phyloP scores from a whole-genome alignment of 2,113 vertebrate species.

The Pontoporia blainvillei region DNA sequence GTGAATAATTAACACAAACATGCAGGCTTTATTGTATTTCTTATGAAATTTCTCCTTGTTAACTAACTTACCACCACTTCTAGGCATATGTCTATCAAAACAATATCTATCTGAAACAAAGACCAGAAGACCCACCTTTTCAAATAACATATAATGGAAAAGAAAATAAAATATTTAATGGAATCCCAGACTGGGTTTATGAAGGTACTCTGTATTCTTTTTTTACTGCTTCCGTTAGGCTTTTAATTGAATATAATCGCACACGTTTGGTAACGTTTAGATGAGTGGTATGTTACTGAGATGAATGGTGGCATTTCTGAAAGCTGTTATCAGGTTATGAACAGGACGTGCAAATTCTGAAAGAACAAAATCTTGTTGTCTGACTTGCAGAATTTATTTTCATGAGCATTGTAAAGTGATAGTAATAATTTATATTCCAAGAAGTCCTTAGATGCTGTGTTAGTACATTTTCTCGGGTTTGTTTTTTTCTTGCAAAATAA shows the following conservation, averaged over 20 bases:
- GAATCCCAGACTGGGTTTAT: constrained; percentile 97
- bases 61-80: constrained; percentile 34
- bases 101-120: constrained; percentile 89
- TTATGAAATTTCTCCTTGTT: background rate
- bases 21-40: background rate
- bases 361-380: background rate
- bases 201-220: constrained; percentile 86
- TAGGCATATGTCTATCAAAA: constrained; percentile 92
- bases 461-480: background rate
- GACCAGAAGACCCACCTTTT: constrained; percentile 79
- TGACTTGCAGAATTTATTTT: constrained; percentile 3
- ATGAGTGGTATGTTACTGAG: background rate
- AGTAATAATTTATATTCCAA: constrained; percentile 8
- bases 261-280: background rate
- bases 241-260: constrained; percentile 39
- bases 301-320: constrained; percentile 17
- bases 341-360: background rate
- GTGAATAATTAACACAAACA: constrained; percentile 34
- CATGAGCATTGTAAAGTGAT: background rate
- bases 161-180: constrained; percentile 93
- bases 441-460: background rate
- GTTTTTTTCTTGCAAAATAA: constrained; percentile 25
- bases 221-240: background rate
- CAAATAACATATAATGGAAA: constrained; percentile 90
- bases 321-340: background rate